Percentiles rank a stretch among this genome's conserved stretches.
phyloP scores from a whole-genome alignment of 2,797 vertebrate species.

The Mallotus villosus region DNA sequence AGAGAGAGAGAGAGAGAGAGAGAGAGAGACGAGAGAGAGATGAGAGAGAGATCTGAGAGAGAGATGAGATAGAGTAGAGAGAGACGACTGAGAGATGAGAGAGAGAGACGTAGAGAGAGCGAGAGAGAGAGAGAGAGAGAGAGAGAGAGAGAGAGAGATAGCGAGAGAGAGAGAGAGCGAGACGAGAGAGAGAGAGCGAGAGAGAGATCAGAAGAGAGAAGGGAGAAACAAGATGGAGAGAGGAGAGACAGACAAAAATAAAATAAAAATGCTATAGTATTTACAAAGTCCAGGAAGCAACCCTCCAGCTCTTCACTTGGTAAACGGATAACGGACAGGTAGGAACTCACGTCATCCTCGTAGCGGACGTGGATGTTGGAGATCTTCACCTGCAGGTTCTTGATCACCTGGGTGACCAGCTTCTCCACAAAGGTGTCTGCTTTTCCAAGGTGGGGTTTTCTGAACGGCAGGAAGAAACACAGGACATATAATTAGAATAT shows the following conservation, averaged over 20 bases:
- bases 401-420: constrained; percentile 95
- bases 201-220: too few relatives aligned
- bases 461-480: constrained; percentile 62
- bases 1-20: constrained; percentile 13
- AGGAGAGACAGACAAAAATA: too few relatives aligned
- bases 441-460: constrained; percentile 84
- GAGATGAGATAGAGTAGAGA: constrained; percentile 62
- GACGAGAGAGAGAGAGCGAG: too few relatives aligned
- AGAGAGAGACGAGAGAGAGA: not conserved
- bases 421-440: constrained; percentile 95
- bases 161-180: not conserved
- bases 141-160: too few relatives aligned
- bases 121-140: not conserved
- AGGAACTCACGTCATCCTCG: constrained; percentile 93
- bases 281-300: too few relatives aligned
- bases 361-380: constrained; percentile 96
- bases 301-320: too few relatives aligned
- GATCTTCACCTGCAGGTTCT: constrained; percentile 97
- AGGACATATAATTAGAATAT: too few relatives aligned
- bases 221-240: too few relatives aligned
- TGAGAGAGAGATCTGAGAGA: not conserved
- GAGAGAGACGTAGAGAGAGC: constrained; percentile 54
- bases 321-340: too few relatives aligned
- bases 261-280: too few relatives aligned
- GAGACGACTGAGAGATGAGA: constrained; percentile 73